Percentiles rank a stretch among this genome's conserved stretches.
Evolutionary conservation across 2,113 vertebrate species (phyloP).

Genomic region (Clupea harengus): DNA sequence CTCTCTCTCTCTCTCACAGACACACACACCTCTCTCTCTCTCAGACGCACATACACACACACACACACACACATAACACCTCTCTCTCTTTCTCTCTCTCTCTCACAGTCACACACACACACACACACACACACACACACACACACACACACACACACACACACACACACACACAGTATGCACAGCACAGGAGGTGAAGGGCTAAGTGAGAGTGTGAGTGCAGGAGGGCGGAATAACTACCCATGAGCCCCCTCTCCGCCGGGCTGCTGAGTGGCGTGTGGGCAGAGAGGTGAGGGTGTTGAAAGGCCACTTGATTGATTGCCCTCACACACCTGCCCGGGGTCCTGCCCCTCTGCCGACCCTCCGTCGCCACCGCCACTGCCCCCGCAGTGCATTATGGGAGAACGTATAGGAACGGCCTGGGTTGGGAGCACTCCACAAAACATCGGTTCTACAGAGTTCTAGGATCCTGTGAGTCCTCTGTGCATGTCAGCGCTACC

Average conservation of each 20-base stretch:
- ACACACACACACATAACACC: neutral
- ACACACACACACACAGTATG: neutral
- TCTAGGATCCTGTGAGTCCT: neutral
- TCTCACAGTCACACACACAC: neutral
- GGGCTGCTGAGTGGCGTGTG: neutral
- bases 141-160: neutral
- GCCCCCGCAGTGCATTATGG: neutral
- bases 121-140: neutral
- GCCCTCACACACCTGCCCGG: slow-evolving; percentile 38
- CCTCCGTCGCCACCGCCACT: neutral
- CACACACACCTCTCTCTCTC: no score
- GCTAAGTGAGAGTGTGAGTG: slow-evolving; percentile 31
- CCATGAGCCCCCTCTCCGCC: neutral
- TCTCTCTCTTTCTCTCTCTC: neutral
- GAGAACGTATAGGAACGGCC: neutral
- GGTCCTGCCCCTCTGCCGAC: neutral
- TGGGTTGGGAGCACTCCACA: neutral
- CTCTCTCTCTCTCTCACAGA: no score
- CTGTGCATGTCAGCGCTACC: neutral
- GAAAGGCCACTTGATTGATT: slow-evolving; percentile 47
- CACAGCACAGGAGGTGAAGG: neutral
- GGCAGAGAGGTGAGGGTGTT: slow-evolving; percentile 25
- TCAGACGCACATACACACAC: neutral
- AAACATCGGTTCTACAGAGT: neutral
- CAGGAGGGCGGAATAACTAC: neutral